A percentile compares a stretch with the other conserved stretches of the same genome.
phyloP scores from a whole-genome alignment of 2,113 vertebrate genomes.

The Vicugna pacos region DNA sequence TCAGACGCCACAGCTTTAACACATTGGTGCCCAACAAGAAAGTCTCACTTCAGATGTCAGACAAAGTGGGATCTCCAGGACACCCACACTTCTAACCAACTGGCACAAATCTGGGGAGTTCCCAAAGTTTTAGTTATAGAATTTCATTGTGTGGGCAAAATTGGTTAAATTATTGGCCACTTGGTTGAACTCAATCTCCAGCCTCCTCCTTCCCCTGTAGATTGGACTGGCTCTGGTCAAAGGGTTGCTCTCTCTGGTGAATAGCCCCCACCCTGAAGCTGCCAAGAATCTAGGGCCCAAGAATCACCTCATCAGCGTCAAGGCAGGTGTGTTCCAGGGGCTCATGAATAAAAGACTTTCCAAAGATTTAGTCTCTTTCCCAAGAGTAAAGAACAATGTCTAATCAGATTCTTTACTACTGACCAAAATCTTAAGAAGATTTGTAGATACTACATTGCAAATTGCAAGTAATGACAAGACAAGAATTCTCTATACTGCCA shows the following conservation, averaged over 20 bases:
- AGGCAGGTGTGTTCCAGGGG: neutral
- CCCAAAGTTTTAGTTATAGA: neutral
- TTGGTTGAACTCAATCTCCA: neutral
- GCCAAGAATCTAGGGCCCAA: neutral
- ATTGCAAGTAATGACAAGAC: neutral
- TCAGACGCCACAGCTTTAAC: neutral
- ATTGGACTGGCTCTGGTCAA: neutral
- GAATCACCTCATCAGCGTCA: neutral
- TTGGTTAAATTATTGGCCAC: neutral
- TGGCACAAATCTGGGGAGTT: neutral
- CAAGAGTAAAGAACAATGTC: neutral
- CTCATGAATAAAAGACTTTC: neutral
- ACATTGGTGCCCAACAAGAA: neutral
- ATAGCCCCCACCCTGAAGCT: neutral
- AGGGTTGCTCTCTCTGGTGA: neutral
- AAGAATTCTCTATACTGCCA: neutral
- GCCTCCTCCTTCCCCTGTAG: neutral
- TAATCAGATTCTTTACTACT: neutral
- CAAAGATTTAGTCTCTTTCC: neutral
- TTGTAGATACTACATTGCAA: neutral
- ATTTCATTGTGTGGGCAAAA: neutral
- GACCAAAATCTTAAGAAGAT: neutral
- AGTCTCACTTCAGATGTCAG: neutral
- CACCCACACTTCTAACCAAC: neutral
- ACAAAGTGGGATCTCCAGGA: neutral